Conservation (phyloP, 1,140 invertebrate species). For the Charaxes varanes region DNA sequence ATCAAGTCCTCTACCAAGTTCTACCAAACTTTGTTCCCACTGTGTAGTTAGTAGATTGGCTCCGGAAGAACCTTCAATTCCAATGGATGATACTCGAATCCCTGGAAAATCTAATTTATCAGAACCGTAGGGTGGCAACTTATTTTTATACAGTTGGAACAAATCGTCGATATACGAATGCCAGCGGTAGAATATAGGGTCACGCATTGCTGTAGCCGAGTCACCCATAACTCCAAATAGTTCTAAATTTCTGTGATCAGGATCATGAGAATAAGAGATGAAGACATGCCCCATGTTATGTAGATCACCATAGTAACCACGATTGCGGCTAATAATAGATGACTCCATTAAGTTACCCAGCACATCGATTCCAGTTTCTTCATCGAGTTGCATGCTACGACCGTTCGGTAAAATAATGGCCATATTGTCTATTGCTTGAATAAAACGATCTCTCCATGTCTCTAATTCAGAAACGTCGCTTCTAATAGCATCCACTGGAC, state of each 20-base stretch:
- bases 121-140: constrained; percentile 68
- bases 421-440: constrained; percentile 83
- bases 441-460: constrained; percentile 84
- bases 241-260: constrained; percentile 76
- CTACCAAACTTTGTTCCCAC: constrained; percentile 85
- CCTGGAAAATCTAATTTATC: constrained; percentile 63
- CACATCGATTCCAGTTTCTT: constrained; percentile 84
- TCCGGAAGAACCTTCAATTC: constrained; percentile 67
- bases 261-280: constrained; percentile 75
- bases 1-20: constrained; percentile 84
- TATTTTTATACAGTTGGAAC: constrained; percentile 85
- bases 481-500: constrained; percentile 79
- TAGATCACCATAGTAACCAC: constrained; percentile 74
- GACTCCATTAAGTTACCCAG: constrained; percentile 88
- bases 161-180: constrained; percentile 87
- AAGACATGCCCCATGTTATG: constrained; percentile 77
- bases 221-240: constrained; percentile 80
- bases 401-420: constrained; percentile 73
- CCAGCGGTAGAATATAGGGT: constrained; percentile 91
- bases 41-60: constrained; percentile 78
- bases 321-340: constrained; percentile 81
- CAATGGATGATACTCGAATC: constrained; percentile 75
- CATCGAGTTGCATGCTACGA: constrained; percentile 74
- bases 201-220: constrained; percentile 80
- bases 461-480: constrained; percentile 82